Percentiles rank a stretch among this genome's conserved stretches.
Evolutionary conservation across 2,113 vertebrate species (phyloP).

Genomic region (Cepphus grylle): DNA sequence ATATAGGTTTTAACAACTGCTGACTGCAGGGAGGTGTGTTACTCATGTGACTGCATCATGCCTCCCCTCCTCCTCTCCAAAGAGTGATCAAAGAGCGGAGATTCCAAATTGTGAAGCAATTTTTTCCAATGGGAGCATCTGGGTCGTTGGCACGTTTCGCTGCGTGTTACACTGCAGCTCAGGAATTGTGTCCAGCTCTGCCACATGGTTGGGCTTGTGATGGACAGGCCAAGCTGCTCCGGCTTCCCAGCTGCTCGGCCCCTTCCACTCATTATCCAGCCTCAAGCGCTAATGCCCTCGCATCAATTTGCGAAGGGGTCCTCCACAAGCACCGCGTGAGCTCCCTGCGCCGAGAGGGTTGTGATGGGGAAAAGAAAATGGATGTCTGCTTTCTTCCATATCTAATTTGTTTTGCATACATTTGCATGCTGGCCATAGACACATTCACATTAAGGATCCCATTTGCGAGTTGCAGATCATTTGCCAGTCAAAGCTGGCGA

Average conservation of each 20-base stretch:
- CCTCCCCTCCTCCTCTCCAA: constrained; percentile 64
- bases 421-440: constrained; percentile 47
- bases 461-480: background rate
- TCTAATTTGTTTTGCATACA: constrained; percentile 36
- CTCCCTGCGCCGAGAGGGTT: background rate
- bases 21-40: constrained; percentile 46
- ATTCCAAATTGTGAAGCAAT: constrained; percentile 77
- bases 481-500: constrained; percentile 23
- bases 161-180: background rate
- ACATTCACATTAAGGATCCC: background rate
- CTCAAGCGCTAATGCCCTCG: background rate
- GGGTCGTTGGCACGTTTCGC: constrained; percentile 63
- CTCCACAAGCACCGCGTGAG: background rate
- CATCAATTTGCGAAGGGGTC: background rate
- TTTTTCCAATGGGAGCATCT: constrained; percentile 78
- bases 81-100: constrained; percentile 70
- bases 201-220: constrained; percentile 63
- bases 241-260: constrained; percentile 60
- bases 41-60: constrained; percentile 40
- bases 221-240: constrained; percentile 25
- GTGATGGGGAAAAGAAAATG: background rate
- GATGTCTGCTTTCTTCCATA: background rate
- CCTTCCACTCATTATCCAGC: background rate
- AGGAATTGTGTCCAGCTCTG: constrained; percentile 62
- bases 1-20: constrained; percentile 29